A percentile compares a stretch with the other conserved stretches of the same genome.
Conservation (phyloP, 2,113 vertebrate genomes). For the Forbesichthys papilliferus region DNA sequence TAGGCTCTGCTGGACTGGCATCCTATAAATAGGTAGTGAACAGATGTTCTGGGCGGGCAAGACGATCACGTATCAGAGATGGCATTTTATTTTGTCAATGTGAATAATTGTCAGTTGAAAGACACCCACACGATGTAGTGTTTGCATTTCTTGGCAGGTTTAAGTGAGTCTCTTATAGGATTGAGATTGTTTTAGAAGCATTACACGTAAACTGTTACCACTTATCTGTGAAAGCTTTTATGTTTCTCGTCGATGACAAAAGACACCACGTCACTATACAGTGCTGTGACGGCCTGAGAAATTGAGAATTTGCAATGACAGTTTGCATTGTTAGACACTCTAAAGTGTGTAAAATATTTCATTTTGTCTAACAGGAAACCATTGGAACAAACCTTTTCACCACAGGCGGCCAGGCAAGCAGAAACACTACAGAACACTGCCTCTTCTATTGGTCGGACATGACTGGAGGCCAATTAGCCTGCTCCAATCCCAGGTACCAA, state of each 20-base stretch:
- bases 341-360: not conserved
- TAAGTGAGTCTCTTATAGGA: constrained; percentile 25
- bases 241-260: constrained; percentile 10
- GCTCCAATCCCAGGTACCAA: constrained; percentile 71
- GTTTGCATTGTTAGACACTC: not conserved
- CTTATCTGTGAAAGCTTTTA: constrained; percentile 10
- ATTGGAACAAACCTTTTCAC: constrained; percentile 38
- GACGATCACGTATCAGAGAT: constrained; percentile 3
- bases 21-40: constrained; percentile 31
- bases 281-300: not conserved
- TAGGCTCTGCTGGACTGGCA: not conserved
- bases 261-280: not conserved
- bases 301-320: constrained; percentile 5
- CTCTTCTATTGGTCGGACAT: constrained; percentile 77
- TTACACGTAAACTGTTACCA: constrained; percentile 19
- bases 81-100: constrained; percentile 14
- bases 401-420: constrained; percentile 50
- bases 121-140: constrained; percentile 16
- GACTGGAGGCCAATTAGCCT: constrained; percentile 73
- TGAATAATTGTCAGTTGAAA: constrained; percentile 38
- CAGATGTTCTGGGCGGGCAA: constrained; percentile 28
- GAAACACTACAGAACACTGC: constrained; percentile 75
- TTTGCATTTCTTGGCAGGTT: constrained; percentile 20
- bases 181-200: constrained; percentile 33
- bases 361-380: constrained; percentile 41